Evolutionary conservation across 2,888 invertebrate genomes (phyloP).

Genomic region (Sphaerophoria taeniata): DNA sequence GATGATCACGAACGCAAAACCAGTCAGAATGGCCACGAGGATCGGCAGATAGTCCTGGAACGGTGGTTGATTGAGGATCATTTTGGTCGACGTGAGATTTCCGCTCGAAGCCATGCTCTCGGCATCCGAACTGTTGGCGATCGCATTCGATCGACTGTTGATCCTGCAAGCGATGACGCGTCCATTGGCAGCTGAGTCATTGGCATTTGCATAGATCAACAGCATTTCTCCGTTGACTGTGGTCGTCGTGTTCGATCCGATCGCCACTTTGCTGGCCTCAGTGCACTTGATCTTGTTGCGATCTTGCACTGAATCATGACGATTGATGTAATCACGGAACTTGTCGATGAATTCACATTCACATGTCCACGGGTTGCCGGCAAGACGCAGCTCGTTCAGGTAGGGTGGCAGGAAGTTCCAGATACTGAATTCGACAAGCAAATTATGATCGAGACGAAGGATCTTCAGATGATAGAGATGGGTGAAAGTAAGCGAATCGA

Average conservation of each 20-base stretch:
- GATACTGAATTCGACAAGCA: conserved; percentile 90
- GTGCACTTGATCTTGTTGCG: conserved; percentile 90
- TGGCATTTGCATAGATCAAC: conserved; percentile 77
- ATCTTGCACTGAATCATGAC: conserved; percentile 89
- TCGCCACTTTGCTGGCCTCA: conserved; percentile 80
- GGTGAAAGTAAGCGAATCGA: conserved; percentile 93
- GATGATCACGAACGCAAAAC: conserved; percentile 89
- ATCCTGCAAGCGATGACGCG: conserved; percentile 76
- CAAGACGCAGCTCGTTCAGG: conserved; percentile 88
- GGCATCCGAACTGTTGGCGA: conserved; percentile 55
- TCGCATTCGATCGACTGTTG: conserved; percentile 61
- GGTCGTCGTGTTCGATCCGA: conserved; percentile 74
- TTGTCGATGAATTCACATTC: conserved; percentile 92
- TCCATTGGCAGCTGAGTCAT: conserved; percentile 72
- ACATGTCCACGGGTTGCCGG: conserved; percentile 93
- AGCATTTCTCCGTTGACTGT: conserved; percentile 75
- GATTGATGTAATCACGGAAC: conserved; percentile 91
- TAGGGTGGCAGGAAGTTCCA: conserved; percentile 88
- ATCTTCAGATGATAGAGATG: conserved; percentile 92
- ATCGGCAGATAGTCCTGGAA: conserved; percentile 93
- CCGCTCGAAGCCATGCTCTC: conserved; percentile 80
- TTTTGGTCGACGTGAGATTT: conserved; percentile 88
- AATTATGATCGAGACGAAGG: conserved; percentile 92
- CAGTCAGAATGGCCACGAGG: conserved; percentile 89
- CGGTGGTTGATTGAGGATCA: conserved; percentile 81